Conservation (phyloP, 2,888 invertebrate species). For the Cartodere bifasciata region DNA sequence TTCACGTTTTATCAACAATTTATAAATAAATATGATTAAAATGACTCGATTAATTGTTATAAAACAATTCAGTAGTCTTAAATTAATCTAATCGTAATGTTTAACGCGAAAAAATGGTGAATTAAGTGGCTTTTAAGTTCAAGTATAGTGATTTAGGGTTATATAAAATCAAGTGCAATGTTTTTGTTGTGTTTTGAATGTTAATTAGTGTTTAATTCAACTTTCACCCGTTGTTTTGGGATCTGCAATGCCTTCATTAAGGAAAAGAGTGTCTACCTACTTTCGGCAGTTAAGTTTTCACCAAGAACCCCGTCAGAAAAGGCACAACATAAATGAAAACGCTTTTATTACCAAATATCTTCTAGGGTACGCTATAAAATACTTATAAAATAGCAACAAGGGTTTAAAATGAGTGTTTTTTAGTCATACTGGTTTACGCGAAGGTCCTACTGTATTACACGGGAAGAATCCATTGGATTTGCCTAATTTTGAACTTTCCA, state of each 20-base stretch:
- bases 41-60: no score
- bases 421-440: conserved; percentile 27
- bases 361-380: conserved; percentile 46
- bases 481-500: conserved; percentile 45
- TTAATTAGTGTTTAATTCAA: no score
- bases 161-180: no score
- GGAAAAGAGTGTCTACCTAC: conserved; percentile 58
- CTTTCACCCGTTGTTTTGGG: no score
- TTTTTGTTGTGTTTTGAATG: no score
- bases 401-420: conserved; percentile 9
- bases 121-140: no score
- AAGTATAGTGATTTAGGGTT: no score
- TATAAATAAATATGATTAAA: no score
- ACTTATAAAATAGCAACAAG: background rate
- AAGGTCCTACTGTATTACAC: conserved; percentile 49
- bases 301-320: conserved; percentile 43
- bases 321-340: conserved; percentile 39
- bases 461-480: conserved; percentile 62
- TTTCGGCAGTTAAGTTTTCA: conserved; percentile 59
- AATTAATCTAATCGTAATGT: no score
- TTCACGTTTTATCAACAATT: no score
- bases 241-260: conserved; percentile 55
- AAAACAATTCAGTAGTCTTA: no score
- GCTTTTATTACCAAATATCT: conserved; percentile 59
- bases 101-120: no score